Percentiles rank a stretch among this genome's conserved stretches.
Evolutionary conservation across 2,113 vertebrate genomes (phyloP).

Genomic region (Zosterops borbonicus): DNA sequence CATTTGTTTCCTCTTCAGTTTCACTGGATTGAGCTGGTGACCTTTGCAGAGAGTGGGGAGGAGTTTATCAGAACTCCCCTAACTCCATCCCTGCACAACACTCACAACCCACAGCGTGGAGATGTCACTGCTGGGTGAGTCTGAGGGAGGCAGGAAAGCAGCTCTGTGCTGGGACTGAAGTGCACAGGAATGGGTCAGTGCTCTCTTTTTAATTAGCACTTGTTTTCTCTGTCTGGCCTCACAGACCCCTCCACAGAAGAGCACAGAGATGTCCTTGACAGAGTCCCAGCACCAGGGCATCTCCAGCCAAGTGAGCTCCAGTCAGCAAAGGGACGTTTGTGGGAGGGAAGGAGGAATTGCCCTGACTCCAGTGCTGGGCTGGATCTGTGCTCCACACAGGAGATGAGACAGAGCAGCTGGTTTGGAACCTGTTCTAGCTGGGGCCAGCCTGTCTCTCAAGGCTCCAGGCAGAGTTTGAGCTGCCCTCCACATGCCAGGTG

Average conservation of each 20-base stretch:
- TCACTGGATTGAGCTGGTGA: not conserved
- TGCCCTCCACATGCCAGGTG: not conserved
- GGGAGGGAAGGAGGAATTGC: not conserved
- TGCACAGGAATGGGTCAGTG: not conserved
- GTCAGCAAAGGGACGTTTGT: not conserved
- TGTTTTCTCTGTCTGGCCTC: not conserved
- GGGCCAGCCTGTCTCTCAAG: not conserved
- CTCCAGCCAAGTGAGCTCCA: not conserved
- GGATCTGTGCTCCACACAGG: not conserved
- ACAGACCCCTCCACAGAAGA: not conserved
- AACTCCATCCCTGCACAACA: not conserved
- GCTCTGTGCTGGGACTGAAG: not conserved
- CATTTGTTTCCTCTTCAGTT: not conserved
- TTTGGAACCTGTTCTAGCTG: not conserved
- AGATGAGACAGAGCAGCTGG: not conserved
- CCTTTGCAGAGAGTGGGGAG: not conserved
- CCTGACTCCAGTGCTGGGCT: not conserved
- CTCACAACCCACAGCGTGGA: accelerated
- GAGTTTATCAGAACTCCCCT: not conserved
- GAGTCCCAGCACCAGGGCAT: not conserved
- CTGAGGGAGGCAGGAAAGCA: not conserved
- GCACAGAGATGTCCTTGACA: not conserved
- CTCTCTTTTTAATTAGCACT: not conserved
- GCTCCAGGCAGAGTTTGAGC: not conserved
- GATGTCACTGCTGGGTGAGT: not conserved